A percentile compares a stretch with the other conserved stretches of the same genome.
These are phyloP conservation scores for Odocoileus virginianus DNA, from an alignment of 2,113 vertebrate species.

Conservation along the genomic window DNA sequence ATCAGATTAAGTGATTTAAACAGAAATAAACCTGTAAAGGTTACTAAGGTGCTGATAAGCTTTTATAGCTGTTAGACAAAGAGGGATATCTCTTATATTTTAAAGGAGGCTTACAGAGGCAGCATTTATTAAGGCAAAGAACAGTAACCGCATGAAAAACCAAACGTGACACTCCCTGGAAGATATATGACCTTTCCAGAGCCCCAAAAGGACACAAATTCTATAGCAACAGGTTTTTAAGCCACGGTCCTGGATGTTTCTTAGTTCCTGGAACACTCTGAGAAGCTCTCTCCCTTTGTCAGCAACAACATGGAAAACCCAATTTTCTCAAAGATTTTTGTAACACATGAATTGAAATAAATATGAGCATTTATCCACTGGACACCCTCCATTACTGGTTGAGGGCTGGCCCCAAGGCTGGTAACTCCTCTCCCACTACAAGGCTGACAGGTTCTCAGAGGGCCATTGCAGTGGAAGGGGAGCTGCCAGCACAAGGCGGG, in stretches of 20 bases:
- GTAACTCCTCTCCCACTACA: neutral
- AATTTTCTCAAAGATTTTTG: neutral
- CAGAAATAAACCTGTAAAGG: conserved; percentile 34
- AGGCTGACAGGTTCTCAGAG: neutral
- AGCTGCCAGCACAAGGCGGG: neutral
- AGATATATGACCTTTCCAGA: neutral
- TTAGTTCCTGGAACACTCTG: neutral
- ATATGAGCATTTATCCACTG: neutral
- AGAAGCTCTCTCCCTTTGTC: neutral
- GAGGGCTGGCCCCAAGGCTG: no score
- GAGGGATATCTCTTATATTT: neutral
- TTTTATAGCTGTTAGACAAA: conserved; percentile 32
- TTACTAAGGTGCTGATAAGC: conserved; percentile 13
- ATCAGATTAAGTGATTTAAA: conserved; percentile 52
- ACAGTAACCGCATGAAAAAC: neutral
- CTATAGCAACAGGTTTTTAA: neutral
- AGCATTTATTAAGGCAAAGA: conserved; percentile 27
- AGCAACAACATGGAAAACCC: neutral
- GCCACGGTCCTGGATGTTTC: neutral
- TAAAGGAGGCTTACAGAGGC: neutral
- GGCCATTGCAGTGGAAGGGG: neutral
- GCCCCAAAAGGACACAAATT: neutral
- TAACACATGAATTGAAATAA: neutral
- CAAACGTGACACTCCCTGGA: neutral
- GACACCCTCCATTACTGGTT: neutral